Evolutionary conservation across 2,797 vertebrate species (phyloP).

Genomic region (Gymnoscopelus microlampas): DNA sequence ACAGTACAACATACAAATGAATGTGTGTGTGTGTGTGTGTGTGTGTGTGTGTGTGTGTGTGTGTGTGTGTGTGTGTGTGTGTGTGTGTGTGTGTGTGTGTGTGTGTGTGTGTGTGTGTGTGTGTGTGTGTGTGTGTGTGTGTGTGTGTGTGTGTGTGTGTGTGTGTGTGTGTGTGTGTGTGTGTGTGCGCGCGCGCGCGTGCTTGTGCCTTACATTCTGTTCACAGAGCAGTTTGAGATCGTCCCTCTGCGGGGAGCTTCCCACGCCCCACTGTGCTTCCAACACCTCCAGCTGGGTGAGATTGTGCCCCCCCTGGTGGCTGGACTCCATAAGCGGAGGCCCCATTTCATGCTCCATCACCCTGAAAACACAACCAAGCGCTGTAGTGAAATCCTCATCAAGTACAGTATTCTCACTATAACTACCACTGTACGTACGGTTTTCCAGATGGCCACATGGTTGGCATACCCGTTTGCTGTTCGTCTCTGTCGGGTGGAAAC

Average conservation of each 20-base stretch:
- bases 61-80: too few relatives aligned
- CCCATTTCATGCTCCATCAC: conserved; percentile 89
- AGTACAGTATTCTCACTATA: not conserved
- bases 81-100: too few relatives aligned
- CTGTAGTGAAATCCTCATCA: not conserved
- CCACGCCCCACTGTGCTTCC: conserved; percentile 95
- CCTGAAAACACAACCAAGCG: conserved; percentile 68
- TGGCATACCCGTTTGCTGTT: too few relatives aligned
- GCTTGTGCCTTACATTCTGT: conserved; percentile 89
- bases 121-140: not conserved
- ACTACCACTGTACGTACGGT: not conserved
- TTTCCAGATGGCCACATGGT: too few relatives aligned
- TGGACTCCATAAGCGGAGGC: conserved; percentile 81
- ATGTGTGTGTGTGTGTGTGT: too few relatives aligned
- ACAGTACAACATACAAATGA: too few relatives aligned
- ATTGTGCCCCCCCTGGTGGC: conserved; percentile 83
- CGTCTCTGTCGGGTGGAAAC: too few relatives aligned
- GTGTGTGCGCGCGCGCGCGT: not conserved
- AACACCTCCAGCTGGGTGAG: conserved; percentile 91
- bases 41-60: too few relatives aligned
- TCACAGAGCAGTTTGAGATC: conserved; percentile 98
- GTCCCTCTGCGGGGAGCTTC: conserved; percentile 95
- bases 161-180: too few relatives aligned
- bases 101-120: too few relatives aligned
- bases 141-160: too few relatives aligned